A percentile compares a stretch with the other conserved stretches of the same genome.
Evolutionary conservation across 2,888 invertebrate species (phyloP).

Genomic region (Netelia inedita): DNA sequence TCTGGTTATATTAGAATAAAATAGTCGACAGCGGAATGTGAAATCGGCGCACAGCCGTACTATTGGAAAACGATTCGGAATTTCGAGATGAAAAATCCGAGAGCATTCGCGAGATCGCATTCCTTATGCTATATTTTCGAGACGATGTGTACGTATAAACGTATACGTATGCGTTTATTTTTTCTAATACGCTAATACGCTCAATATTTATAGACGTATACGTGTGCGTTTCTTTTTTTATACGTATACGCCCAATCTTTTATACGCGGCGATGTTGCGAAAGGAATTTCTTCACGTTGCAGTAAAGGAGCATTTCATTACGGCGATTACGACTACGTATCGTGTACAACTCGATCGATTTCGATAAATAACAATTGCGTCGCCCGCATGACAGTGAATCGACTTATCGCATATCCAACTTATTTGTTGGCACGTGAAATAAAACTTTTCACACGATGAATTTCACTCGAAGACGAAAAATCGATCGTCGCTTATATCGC

Average conservation of each 20-base stretch:
- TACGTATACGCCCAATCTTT: neutral
- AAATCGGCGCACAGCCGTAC: slow-evolving; percentile 70
- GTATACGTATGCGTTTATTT: neutral
- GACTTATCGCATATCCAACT: too few relatives aligned
- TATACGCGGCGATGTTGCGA: neutral
- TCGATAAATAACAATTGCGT: neutral
- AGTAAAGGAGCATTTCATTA: slow-evolving; percentile 45
- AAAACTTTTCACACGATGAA: too few relatives aligned
- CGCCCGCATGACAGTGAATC: too few relatives aligned
- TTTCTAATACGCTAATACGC: neutral
- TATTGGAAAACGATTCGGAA: slow-evolving; percentile 80
- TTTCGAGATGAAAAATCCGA: slow-evolving; percentile 77
- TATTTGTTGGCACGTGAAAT: too few relatives aligned
- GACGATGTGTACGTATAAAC: neutral
- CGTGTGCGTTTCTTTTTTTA: neutral
- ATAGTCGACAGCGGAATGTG: slow-evolving; percentile 71
- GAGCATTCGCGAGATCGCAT: slow-evolving; percentile 56
- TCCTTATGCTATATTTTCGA: slow-evolving; percentile 43
- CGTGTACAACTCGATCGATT: slow-evolving; percentile 35
- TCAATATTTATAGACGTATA: neutral
- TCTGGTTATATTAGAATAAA: slow-evolving; percentile 75
- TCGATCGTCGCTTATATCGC: too few relatives aligned
- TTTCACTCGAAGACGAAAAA: too few relatives aligned
- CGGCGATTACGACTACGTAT: slow-evolving; percentile 23
- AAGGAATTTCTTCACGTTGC: slow-evolving; percentile 26